Evolutionary conservation across 2,113 vertebrate species (phyloP), one percentile per base, ranked within the genome.

Genomic region (Porphyrio hochstetteri): DNA sequence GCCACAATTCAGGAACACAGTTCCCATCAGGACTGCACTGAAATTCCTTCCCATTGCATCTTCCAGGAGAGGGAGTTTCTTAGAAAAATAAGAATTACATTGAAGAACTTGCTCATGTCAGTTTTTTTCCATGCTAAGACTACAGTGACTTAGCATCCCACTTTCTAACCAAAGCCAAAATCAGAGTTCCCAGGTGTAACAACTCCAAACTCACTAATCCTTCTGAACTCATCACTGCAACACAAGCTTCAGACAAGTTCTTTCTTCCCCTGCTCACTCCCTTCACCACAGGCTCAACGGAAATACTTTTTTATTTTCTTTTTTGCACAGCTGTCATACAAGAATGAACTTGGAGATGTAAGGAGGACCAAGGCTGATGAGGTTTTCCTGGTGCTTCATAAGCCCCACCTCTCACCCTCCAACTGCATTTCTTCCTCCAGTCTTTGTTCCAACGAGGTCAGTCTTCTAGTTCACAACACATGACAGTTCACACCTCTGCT

Each of bases 1-100:
- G 98, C 99, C 99, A 99, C 70, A 99, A 86, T 40, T 99, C 98
- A 2, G 99, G 99, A 78, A 99, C 98, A 88, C 99, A 99, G 27
- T 96, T 99, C 69, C 99, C 99, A 23, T 99, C 99, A 33, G 98
- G 98, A 10, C 98, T 98, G 75, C 99, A 99, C 57, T 99, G 98
- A 90, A 99, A 99, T 92, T 99, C 99, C 91, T 99, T 98, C n/a
- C 68, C 97, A 7, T 97, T 98, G 97, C 99, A 99, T 95, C 98
- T 98, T 90, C 98, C 98, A 96, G 98, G 97, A 93, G 98, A 98
- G 60, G 88, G 98, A 91, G 98, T 97, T 93, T 98, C 99, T 99
- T 94, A 92, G 70, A 74, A 63, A 95, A 95, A 96, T 10, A 86
- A 86, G 61, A 95, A 85, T 78, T 82, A 87, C 33, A 60, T 46